These are phyloP conservation scores for Melospiza melodia DNA, from an alignment of 2,113 vertebrate species.

Conservation along the genomic window DNA sequence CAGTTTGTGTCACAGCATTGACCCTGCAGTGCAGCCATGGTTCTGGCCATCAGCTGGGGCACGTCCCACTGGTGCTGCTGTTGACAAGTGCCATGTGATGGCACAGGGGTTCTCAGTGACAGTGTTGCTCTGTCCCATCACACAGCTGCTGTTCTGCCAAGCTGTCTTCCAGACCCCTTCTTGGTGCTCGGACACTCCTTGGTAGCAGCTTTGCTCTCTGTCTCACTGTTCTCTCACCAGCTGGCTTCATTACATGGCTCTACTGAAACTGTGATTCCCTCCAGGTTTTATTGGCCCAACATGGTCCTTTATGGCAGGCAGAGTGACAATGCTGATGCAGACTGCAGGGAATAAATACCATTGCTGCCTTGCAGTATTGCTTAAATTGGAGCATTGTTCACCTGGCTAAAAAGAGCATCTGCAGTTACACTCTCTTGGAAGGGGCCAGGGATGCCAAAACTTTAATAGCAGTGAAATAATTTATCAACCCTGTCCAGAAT, in stretches of 20 bases:
- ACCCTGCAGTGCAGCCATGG: neutral
- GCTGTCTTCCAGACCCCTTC: neutral
- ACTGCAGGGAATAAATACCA: neutral
- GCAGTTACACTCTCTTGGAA: neutral
- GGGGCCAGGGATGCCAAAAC: neutral
- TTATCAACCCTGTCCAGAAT: neutral
- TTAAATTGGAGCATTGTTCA: neutral
- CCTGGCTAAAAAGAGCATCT: neutral
- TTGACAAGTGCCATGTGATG: rapidly evolving
- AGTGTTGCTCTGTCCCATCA: neutral
- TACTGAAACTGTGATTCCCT: neutral
- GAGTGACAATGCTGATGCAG: neutral
- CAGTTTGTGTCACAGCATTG: neutral
- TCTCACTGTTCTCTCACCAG: neutral
- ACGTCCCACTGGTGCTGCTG: neutral
- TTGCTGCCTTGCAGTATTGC: neutral
- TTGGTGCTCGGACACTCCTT: neutral
- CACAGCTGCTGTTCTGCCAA: neutral
- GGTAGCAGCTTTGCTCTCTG: neutral
- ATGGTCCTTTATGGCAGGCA: neutral
- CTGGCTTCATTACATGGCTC: neutral
- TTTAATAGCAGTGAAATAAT: neutral
- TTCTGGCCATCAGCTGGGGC: neutral
- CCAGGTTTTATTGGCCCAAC: neutral
- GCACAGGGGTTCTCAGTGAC: neutral